Base-by-base conservation (phyloP, 2,888 invertebrate genomes). In the Dioctria linearis region DNA sequence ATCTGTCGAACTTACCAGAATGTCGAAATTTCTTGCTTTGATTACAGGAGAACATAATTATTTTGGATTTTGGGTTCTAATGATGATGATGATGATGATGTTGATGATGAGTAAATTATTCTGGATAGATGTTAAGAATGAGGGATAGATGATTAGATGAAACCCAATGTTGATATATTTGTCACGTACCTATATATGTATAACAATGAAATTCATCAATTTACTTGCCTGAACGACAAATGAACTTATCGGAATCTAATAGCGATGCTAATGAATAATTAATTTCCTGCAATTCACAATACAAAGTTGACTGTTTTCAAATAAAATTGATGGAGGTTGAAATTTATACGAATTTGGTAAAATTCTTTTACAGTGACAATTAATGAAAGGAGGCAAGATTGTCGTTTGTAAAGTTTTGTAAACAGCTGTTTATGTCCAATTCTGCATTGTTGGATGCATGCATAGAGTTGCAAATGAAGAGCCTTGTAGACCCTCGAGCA, bases 1-100 rank as follows among this genome's bases (percentile, higher is more conserved):
- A 66, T 66, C 66, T 67, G 67, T 46, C 9, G 46, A 46, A 46
- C 42, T 43, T 43, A 67, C 66, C 46, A 46, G 43, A 67, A 67
- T 46, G 67, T 67, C 67, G 67, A 67, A 67, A 67, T 67, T 67
- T 67, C 67, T 67, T 67, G 67, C 46, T 67, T 43, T 67, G 67
- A 67, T 67, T 67, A 67, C 67, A 25, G 46, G 65, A 39, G 67
- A 13, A 67, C 67, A 67, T 67, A 67, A 67, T 67, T 43, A 67
- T 43, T 25, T 67, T 46, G 67, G 67, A 67, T 67, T 67, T 46
- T 25, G 25, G 25, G 25, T 25, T 25, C 25, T 25, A 25, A 25
- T 25, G 25, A 25, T 25, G 25, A 25, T 25, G 25, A 25, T 25
- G 25, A 25, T 25, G 25, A 25, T 25, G n/a, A 8, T 67, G 43